Conservation (phyloP, 2,113 vertebrate species). For the Tragelaphus buxtoni region DNA sequence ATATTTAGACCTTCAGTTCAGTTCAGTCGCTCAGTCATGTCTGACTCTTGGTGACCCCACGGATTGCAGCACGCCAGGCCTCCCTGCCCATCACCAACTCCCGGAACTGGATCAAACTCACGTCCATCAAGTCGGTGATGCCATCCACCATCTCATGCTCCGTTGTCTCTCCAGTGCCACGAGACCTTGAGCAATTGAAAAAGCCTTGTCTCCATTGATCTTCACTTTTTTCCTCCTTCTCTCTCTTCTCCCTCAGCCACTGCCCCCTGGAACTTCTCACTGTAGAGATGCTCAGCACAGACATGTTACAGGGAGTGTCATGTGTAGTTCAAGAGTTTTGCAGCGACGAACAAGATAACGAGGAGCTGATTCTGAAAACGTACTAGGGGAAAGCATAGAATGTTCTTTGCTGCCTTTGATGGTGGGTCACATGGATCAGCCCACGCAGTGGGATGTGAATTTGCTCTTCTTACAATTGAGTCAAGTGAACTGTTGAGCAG, state of each 20-base stretch:
- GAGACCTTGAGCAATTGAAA: not conserved
- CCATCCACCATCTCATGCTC: not conserved
- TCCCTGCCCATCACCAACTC: not conserved
- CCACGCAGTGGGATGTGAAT: not conserved
- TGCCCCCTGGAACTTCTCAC: not conserved
- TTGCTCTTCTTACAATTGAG: not conserved
- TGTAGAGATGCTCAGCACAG: not conserved
- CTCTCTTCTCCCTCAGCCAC: not conserved
- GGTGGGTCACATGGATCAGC: not conserved
- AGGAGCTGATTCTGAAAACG: not conserved
- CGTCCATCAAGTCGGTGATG: not conserved
- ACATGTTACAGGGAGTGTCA: not conserved
- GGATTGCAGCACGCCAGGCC: not conserved
- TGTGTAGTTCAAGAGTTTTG: not conserved
- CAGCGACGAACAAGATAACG: not conserved
- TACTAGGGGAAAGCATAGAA: not conserved
- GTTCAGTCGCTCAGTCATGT: not conserved
- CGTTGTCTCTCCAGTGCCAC: not conserved
- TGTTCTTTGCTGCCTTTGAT: not conserved
- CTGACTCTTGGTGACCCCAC: rapidly evolving
- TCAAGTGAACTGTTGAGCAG: not conserved
- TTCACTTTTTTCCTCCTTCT: not conserved
- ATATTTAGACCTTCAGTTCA: not conserved
- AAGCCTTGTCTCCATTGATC: not conserved
- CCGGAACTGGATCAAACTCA: not conserved